Evolutionary conservation across 1,140 invertebrate species (phyloP).

Genomic region (Subanguina moxae): DNA sequence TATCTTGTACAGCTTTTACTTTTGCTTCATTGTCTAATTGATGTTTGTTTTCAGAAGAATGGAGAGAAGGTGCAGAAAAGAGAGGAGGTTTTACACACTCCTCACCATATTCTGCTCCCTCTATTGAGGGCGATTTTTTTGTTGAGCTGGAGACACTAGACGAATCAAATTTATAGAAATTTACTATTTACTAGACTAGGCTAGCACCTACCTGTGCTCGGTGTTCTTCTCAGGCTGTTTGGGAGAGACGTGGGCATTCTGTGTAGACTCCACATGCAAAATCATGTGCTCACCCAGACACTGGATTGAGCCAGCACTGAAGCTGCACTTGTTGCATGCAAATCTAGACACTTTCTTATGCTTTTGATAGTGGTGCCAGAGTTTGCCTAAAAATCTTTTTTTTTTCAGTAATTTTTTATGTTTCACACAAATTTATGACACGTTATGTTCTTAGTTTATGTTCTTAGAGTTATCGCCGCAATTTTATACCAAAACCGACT

Average conservation of each 20-base stretch:
- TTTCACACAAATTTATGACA: not conserved
- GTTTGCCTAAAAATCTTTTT: constrained; percentile 17
- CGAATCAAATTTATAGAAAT: too few relatives aligned
- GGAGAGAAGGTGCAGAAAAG: too few relatives aligned
- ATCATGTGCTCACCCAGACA: constrained; percentile 19
- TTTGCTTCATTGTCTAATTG: not conserved
- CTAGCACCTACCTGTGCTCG: too few relatives aligned
- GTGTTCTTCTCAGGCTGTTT: too few relatives aligned
- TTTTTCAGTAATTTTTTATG: not conserved
- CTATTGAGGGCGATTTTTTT: too few relatives aligned
- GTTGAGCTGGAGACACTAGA: too few relatives aligned
- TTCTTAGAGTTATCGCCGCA: not conserved
- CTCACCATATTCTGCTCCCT: too few relatives aligned
- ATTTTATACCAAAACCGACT: too few relatives aligned
- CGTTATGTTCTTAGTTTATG: too few relatives aligned
- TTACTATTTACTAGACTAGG: too few relatives aligned
- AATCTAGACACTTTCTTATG: constrained; percentile 21
- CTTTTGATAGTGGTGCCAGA: constrained; percentile 33
- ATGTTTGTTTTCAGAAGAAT: not conserved
- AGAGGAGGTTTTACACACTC: too few relatives aligned
- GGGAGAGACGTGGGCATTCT: too few relatives aligned
- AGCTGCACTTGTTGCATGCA: constrained; percentile 20
- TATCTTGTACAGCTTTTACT: not conserved
- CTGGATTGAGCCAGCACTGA: constrained; percentile 22
- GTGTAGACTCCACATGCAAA: constrained; percentile 4